phyloP scores from a whole-genome alignment of 2,113 vertebrate species.

The Bungarus multicinctus region DNA sequence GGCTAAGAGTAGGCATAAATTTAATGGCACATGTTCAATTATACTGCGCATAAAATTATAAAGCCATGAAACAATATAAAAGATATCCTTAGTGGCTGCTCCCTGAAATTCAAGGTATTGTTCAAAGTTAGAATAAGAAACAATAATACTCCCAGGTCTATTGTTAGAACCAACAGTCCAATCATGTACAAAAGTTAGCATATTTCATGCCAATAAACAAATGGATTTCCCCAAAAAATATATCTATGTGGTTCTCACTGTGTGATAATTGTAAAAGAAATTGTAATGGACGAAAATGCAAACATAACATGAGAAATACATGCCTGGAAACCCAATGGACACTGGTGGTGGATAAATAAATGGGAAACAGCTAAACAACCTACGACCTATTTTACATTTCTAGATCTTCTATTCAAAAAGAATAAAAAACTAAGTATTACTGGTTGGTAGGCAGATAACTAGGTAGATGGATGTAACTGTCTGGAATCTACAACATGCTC shows the following conservation, averaged over 20 bases:
- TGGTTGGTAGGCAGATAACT: not conserved
- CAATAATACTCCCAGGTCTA: not conserved
- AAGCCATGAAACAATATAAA: slow-evolving; percentile 22
- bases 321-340: not conserved
- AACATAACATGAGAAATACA: not conserved
- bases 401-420: not conserved
- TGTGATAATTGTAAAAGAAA: not conserved
- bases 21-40: not conserved
- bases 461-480: not conserved
- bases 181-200: not conserved
- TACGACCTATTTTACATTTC: not conserved
- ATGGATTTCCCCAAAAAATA: not conserved
- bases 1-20: not conserved
- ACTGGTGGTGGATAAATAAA: not conserved
- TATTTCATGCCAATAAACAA: not conserved
- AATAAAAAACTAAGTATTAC: not conserved
- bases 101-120: not conserved
- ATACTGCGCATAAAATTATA: slow-evolving; percentile 33
- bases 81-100: not conserved
- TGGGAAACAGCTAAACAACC: not conserved
- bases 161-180: not conserved
- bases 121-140: not conserved
- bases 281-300: not conserved
- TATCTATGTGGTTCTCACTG: not conserved
- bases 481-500: not conserved